Evolutionary conservation across 2,888 invertebrate genomes (phyloP), one percentile per base, ranked within the genome.

Genomic region (Tenthredo mesomela): DNA sequence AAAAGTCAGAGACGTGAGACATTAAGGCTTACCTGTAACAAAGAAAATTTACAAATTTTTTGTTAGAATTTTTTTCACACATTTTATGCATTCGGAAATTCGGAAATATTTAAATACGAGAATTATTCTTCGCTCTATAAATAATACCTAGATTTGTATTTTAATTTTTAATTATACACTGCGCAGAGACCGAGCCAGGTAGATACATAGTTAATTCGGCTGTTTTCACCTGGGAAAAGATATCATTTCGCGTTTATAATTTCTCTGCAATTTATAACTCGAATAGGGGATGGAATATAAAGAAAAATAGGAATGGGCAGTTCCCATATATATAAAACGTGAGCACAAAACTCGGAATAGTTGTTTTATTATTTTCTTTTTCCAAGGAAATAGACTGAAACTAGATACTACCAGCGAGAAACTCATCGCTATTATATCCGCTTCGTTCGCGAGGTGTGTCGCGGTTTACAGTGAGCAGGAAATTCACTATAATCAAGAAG

Each of bases 1-100:
- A 50, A n/a, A 29, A n/a, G 40, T 40, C 43, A 21, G 25, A 1
- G 40, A 25, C n/a, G n/a, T n/a, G n/a, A n/a, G n/a, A n/a, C n/a
- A n/a, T n/a, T 25, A 25, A 18, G 29, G 54, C 77, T 54, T 77
- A 77, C 77, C 77, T 77, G 77, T 50, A 77, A 77, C 77, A 77
- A 77, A 12, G n/a, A 54, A 50, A 9, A 47, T 29, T 29, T 18
- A 40, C 5, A 73, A 9, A 73, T 12, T 10, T 73, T 67, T 9
- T 21, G 25, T 33, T 3, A 21, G n/a, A 67, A 33, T 37, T 18
- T 37, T 67, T 15, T 7, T 58, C 2, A 18, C 54, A 21, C 7
- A 6, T 58, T 1, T 18, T 18, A 21, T 58, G 2, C 21, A n/a
- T 58, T n/a, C 58, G 1, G 18, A 3, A 47, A n/a, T 58, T n/a